Evolutionary conservation across 2,797 vertebrate genomes (phyloP).

Genomic region (Pristis pectinata): DNA sequence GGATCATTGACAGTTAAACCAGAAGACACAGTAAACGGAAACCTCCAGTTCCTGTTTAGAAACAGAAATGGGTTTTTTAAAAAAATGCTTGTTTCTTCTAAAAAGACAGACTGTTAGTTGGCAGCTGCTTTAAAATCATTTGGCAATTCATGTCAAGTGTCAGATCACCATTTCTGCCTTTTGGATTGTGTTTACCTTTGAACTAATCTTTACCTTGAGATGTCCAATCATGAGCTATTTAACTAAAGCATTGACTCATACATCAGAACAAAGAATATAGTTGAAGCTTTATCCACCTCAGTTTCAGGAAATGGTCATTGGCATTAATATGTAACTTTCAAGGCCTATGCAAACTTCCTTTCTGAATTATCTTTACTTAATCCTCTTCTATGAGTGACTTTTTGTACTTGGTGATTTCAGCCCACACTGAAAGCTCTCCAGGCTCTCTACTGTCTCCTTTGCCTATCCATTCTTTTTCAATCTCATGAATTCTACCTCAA

Average conservation of each 20-base stretch:
- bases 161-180: background rate
- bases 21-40: conserved; percentile 7
- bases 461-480: background rate
- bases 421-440: background rate
- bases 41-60: conserved; percentile 33
- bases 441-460: background rate
- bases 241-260: conserved; percentile 10
- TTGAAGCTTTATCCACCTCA: background rate
- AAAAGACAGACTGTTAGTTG: background rate
- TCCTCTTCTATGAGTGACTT: background rate
- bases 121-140: background rate
- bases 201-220: background rate
- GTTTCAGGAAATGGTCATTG: conserved; percentile 22
- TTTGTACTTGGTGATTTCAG: background rate
- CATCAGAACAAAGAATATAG: background rate
- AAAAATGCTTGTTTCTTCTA: background rate
- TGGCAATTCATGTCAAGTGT: background rate
- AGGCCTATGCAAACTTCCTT: background rate
- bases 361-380: background rate
- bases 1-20: conserved; percentile 19
- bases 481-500: background rate
- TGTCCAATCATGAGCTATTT: background rate
- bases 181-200: background rate
- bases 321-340: background rate
- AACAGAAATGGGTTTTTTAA: background rate